Base-by-base conservation (phyloP, 92 coral and sea anemone genomes). In the Phenganax stokvisi region DNA sequence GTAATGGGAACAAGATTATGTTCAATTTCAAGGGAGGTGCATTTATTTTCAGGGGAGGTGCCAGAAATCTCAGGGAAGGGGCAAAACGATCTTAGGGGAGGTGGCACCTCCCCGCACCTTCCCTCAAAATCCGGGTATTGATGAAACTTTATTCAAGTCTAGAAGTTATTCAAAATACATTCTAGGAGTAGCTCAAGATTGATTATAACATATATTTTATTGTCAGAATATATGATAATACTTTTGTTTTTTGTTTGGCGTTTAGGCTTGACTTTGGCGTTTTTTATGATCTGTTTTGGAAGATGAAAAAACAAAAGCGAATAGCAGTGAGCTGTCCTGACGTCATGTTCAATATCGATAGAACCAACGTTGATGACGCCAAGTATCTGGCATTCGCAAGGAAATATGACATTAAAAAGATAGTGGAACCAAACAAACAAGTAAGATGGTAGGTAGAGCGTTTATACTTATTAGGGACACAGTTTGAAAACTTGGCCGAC, bases 281-380 rank as follows among this genome's bases (percentile, higher is more conserved):
- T 56, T 96, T 96, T 81, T 89, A 90, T 65, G 99, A 96, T 75
- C 61, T 96, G 27, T 96, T 96, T 75, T 80, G 90, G 89, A 93
- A 91, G 9, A 81, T 90, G 28, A 96, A 96, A 85, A 76, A 59
- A 28, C 51, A 84, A 25, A 68, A 80, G 79, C 79, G 84, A 68
- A 74, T 92, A 28, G 91, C 93, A 58, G 88, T 96, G 75, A 85
- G 97, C 70, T 96, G 99, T 64, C 99, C 99, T 47, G 99, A 96
- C 79, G 86, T 92, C 67, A 96, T 96, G 99, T 96, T 96, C 77
- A 92, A 96, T 70, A 78, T 86, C 62, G 81, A 90, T 63, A 75
- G 89, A 29, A 76, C 83, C 57, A 84, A 85, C 13, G 77, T 81
- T 58, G 83, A 86, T 0, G 97, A 96, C 78, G 74, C 51, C 10